Conservation (phyloP, 2,888 invertebrate genomes). For the Drosophila anomelani region DNA sequence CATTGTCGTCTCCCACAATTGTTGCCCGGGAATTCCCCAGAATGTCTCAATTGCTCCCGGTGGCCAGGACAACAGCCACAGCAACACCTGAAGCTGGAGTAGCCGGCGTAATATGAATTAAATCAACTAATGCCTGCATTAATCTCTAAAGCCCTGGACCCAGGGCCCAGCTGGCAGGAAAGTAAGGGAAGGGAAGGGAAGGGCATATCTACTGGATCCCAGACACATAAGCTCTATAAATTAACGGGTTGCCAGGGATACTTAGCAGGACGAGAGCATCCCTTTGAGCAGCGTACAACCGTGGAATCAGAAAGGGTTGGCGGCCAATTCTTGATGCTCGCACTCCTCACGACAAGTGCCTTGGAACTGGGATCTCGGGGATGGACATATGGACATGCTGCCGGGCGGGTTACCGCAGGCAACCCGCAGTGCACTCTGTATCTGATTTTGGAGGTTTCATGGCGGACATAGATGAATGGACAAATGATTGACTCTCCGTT, state of each 20-base stretch:
- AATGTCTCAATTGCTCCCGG: slow-evolving; percentile 78
- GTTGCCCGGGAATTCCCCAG: slow-evolving; percentile 74
- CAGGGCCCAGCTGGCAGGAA: not conserved
- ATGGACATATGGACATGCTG: slow-evolving; percentile 2
- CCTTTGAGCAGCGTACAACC: slow-evolving; percentile 1
- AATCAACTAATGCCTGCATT: slow-evolving; percentile 84
- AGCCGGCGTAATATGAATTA: slow-evolving; percentile 81
- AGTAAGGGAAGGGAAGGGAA: no score
- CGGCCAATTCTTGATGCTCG: slow-evolving; percentile 1
- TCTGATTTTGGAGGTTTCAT: slow-evolving; percentile 17
- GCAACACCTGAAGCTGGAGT: not conserved
- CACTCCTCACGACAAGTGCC: slow-evolving; percentile 37
- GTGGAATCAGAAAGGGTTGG: slow-evolving; percentile 39
- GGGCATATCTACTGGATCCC: no score
- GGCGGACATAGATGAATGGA: slow-evolving; percentile 38
- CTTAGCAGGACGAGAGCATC: slow-evolving; percentile 33
- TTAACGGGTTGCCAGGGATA: slow-evolving; percentile 65
- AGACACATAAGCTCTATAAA: no score
- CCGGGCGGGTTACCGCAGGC: slow-evolving; percentile 59
- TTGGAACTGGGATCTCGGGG: slow-evolving; percentile 7
- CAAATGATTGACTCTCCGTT: slow-evolving; percentile 62
- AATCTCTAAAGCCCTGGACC: slow-evolving; percentile 81
- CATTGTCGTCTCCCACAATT: slow-evolving; percentile 20
- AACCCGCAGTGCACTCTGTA: slow-evolving; percentile 44
- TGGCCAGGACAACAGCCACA: slow-evolving; percentile 55